These are phyloP conservation scores for Anas flavirostris DNA, from an alignment of 2,797 vertebrate genomes.

Conservation along the genomic window DNA sequence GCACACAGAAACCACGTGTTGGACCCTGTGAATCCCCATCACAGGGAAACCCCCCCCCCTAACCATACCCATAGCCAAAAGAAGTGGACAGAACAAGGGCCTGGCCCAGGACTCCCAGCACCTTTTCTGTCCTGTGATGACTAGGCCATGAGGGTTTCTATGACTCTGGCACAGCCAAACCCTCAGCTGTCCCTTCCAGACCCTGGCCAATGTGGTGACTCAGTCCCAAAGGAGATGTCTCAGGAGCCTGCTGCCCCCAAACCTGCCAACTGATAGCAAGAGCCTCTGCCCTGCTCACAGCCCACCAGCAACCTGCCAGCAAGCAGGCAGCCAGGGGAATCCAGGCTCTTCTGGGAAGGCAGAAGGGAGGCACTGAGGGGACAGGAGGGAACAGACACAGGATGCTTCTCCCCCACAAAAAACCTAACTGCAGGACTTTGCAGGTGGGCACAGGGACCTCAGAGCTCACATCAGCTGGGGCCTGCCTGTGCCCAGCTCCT, in stretches of 20 bases:
- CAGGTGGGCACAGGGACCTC: fast-evolving
- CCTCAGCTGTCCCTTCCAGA: background rate
- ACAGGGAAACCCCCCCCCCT: background rate
- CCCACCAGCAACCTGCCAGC: fast-evolving
- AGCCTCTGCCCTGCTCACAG: background rate
- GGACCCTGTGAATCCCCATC: background rate
- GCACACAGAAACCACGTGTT: background rate
- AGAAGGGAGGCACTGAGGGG: fast-evolving
- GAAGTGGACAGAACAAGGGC: background rate
- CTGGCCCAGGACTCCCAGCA: background rate
- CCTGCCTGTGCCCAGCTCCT: background rate
- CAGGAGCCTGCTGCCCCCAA: background rate
- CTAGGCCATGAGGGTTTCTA: background rate
- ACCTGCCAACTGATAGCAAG: background rate
- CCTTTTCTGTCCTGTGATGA: background rate
- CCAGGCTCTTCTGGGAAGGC: background rate
- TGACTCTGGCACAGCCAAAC: background rate
- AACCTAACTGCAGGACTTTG: background rate
- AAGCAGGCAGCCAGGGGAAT: background rate
- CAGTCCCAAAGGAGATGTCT: background rate
- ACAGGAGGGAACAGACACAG: background rate
- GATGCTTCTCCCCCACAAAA: background rate
- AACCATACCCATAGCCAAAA: background rate
- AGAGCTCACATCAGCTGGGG: background rate
- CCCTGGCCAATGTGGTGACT: fast-evolving